Conservation (phyloP, 2,888 invertebrate genomes). For the Conomelus anceps region DNA sequence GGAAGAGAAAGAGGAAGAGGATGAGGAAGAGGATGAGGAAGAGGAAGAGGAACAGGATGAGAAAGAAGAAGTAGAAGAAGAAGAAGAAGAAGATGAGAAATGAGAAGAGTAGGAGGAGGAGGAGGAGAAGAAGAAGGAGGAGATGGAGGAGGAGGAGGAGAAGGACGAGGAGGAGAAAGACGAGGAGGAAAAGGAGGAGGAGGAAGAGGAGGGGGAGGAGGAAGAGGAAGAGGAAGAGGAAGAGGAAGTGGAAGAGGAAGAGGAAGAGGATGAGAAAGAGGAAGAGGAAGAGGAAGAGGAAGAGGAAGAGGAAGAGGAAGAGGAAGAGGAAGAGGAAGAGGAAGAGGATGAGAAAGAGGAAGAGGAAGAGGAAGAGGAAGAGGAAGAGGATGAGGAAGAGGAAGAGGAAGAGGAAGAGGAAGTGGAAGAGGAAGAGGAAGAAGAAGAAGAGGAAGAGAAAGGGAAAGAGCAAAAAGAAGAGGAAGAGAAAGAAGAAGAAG, state of each 20-base stretch:
- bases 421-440: too few species aligned
- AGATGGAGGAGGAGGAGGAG: too few species aligned
- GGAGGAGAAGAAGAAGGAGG: too few species aligned
- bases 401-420: background rate
- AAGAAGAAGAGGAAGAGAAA: constrained; percentile 10
- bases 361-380: background rate
- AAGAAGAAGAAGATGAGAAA: too few species aligned
- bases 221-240: background rate
- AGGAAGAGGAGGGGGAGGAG: too few species aligned
- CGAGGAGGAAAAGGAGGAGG: too few species aligned
- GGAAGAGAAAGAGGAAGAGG: background rate
- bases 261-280: background rate
- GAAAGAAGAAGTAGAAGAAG: too few species aligned
- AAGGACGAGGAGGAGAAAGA: too few species aligned
- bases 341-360: background rate
- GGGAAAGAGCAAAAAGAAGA: background rate
- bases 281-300: constrained; percentile 8
- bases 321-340: constrained; percentile 3
- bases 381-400: background rate
- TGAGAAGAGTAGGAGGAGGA: too few species aligned
- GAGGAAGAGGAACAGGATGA: background rate
- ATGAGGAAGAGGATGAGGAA: constrained; percentile 2
- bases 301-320: background rate
- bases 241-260: constrained; percentile 10
- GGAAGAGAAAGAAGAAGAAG: background rate